Conservation (phyloP, 1,140 invertebrate species). For the Neodiprion pinetum region DNA sequence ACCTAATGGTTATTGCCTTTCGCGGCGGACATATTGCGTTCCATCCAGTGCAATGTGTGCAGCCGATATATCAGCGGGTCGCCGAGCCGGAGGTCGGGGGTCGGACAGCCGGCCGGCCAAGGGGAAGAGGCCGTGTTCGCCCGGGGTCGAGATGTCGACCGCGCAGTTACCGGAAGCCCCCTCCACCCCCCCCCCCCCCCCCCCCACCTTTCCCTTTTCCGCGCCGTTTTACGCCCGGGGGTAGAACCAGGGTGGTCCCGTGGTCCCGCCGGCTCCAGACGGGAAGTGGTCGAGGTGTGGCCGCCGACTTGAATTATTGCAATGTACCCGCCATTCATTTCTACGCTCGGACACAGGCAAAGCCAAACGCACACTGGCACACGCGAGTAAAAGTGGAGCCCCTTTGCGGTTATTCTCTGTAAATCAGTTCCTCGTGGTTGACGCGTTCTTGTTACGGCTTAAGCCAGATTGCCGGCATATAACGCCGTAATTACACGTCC, state of each 20-base stretch:
- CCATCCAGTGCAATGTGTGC: constrained; percentile 69
- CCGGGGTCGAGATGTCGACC: constrained; percentile 26
- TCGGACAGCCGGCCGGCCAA: constrained; percentile 34
- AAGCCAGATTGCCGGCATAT: constrained; percentile 25
- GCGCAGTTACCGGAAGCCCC: constrained; percentile 51
- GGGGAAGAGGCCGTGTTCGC: constrained; percentile 21
- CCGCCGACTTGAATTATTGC: constrained; percentile 60
- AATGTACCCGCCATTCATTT: constrained; percentile 58
- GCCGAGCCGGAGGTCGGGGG: constrained; percentile 26
- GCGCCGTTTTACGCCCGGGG: constrained; percentile 29
- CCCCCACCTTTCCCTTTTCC: constrained; percentile 36
- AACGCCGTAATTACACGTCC: background rate
- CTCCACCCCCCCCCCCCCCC: constrained; percentile 40
- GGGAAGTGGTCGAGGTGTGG: constrained; percentile 60
- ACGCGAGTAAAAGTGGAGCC: too few relatives aligned
- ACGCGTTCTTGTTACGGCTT: constrained; percentile 48
- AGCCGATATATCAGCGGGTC: constrained; percentile 61
- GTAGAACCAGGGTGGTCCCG: constrained; percentile 32
- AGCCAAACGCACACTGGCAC: too few relatives aligned
- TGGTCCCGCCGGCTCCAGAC: constrained; percentile 46
- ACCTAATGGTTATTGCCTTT: constrained; percentile 72
- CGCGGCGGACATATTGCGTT: constrained; percentile 70
- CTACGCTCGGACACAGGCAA: constrained; percentile 42
- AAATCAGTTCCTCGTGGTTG: background rate
- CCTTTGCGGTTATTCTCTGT: background rate